Conservation (phyloP, 2,797 vertebrate genomes). For the Myotis findleyi region DNA sequence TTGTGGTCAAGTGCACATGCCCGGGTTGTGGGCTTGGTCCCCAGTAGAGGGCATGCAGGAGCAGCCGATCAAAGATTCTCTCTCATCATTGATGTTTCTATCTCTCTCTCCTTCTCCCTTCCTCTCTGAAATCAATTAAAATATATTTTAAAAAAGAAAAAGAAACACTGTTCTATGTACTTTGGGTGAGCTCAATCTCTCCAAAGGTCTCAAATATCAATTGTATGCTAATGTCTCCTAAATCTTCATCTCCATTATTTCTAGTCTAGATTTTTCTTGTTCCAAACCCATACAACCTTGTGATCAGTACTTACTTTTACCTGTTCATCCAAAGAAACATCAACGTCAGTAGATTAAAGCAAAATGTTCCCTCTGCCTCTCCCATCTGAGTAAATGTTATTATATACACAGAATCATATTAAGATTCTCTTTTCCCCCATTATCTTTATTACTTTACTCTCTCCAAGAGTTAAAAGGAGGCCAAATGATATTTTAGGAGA, state of each 20-base stretch:
- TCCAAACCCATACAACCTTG: not conserved
- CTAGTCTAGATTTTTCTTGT: not conserved
- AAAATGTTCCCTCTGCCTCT: not conserved
- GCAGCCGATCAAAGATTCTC: too few species aligned
- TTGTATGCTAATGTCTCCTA: not conserved
- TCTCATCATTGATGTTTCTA: too few species aligned
- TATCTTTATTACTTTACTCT: not conserved
- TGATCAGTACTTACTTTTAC: not conserved
- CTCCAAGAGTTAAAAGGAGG: not conserved
- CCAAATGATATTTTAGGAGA: not conserved
- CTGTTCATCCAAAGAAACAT: not conserved
- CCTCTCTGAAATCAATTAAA: too few species aligned
- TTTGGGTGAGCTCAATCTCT: not conserved
- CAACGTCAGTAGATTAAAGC: not conserved
- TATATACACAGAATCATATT: not conserved
- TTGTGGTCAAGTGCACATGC: too few species aligned
- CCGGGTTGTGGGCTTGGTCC: too few species aligned
- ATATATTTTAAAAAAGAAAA: not conserved
- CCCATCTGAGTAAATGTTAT: not conserved
- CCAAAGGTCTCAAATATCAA: not conserved
- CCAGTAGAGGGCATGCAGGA: too few species aligned
- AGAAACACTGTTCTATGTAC: not conserved
- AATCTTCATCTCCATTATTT: not conserved
- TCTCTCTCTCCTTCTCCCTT: too few species aligned
- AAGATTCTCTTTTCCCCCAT: not conserved